Evolutionary conservation across 2,113 vertebrate species (phyloP).

Genomic region (Crotalus helleri): DNA sequence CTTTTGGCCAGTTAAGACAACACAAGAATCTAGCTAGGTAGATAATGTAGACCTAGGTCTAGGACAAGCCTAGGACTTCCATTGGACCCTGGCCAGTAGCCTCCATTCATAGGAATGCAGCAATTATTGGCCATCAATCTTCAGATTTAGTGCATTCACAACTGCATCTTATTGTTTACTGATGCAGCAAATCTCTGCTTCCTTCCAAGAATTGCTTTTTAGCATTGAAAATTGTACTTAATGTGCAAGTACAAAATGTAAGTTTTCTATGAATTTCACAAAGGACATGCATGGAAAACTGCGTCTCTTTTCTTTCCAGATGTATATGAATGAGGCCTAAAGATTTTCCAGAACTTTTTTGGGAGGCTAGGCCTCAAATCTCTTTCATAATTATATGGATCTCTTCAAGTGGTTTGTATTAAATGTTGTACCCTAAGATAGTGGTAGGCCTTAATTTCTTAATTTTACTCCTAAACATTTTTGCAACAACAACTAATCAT

Average conservation of each 20-base stretch:
- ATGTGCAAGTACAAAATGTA: not conserved
- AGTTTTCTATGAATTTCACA: not conserved
- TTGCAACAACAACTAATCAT: not conserved
- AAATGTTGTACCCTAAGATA: conserved; percentile 8
- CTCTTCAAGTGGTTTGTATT: conserved; percentile 28
- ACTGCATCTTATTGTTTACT: not conserved
- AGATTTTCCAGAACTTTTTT: not conserved
- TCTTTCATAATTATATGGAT: conserved; percentile 12
- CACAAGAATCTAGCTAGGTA: not conserved
- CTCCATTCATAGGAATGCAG: not conserved
- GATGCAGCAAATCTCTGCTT: not conserved
- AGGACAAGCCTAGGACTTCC: not conserved
- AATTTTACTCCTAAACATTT: not conserved
- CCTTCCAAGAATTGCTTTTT: not conserved
- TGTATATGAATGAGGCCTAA: not conserved
- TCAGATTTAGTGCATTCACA: not conserved
- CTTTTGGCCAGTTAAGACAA: not conserved
- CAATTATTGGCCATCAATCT: not conserved
- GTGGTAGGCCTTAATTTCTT: conserved; percentile 12
- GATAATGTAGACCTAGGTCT: not conserved
- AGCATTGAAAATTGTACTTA: not conserved
- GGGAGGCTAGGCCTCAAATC: not conserved
- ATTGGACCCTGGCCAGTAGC: not conserved
- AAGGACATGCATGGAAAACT: not conserved
- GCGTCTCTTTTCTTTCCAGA: not conserved